Base-by-base conservation (phyloP, 1,140 invertebrate species). In the Branchinecta lindahli region DNA sequence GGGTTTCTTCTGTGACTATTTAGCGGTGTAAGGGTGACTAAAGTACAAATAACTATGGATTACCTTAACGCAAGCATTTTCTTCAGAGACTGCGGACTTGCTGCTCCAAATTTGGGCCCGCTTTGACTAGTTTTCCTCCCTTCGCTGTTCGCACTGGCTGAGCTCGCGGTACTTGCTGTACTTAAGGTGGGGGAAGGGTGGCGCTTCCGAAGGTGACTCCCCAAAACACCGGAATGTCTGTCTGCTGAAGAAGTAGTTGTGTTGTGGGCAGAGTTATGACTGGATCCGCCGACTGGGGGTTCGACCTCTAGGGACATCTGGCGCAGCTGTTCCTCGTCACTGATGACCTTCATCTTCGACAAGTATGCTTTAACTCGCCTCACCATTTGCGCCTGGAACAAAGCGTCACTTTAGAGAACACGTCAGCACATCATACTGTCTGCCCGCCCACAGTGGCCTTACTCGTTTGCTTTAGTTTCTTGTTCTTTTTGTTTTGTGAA, bases 301-400 rank as follows among this genome's bases (percentile, higher is more conserved):
- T 99, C 96, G 78, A 95, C 97, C 74, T 92, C 88, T 21, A 92
- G 79, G 1, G 94, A 97, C 74, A 98, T 81, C 66, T 86, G 86
- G 73, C 94, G 91, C 67, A 98, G 80, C 73, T 88, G 84, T 73
- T 92, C 89, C 79, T 99, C 96, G 78, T 97, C 92, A 10, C 87
- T 90, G 71, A 90, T 88, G 1, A 95, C 90, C 76, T 92, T 89
- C 82, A 98, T 87, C 75, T 94, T 90, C 66, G 88, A 88, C 45
- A 98, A 81, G 80, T 99, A 98, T 0, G 95, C 91, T 78, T 96
- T 96, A 0, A 98, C 95, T 66, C 94, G 82, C 8, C 94, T 83
- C 18, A 95, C 92, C 95, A 98, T 98, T 80, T 98, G 92, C 44
- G 94, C 92, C 84, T 84, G 73, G 0, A 75, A 72, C 67, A 74